Percentiles rank a stretch among this genome's conserved stretches.
phyloP scores from a whole-genome alignment of 2,888 invertebrate genomes.

The Tortricodes alternella region DNA sequence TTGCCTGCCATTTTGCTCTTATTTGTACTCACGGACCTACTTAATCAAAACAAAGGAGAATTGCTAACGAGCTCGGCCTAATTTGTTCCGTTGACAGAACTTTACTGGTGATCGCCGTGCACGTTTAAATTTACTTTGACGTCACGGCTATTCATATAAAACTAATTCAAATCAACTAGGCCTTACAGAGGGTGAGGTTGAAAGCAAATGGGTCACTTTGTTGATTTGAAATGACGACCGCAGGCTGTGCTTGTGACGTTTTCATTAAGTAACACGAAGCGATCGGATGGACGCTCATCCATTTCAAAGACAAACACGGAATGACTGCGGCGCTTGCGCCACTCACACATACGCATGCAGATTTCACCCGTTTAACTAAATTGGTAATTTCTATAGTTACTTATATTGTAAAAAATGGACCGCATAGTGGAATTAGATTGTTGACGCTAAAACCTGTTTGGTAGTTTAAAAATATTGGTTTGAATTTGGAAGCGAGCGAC shows the following conservation, averaged over 20 bases:
- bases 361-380: too few species aligned
- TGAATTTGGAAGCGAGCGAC: too few species aligned
- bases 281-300: conserved; percentile 12
- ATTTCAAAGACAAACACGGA: conserved; percentile 20
- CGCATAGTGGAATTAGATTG: too few species aligned
- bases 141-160: conserved; percentile 16
- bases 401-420: too few species aligned
- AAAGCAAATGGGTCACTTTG: conserved; percentile 6
- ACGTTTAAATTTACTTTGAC: conserved; percentile 20
- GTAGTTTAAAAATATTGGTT: too few species aligned
- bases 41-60: conserved; percentile 19
- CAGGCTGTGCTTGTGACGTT: conserved; percentile 7
- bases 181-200: conserved; percentile 1
- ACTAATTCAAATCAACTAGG: conserved; percentile 20
- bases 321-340: not conserved
- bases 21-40: conserved; percentile 3
- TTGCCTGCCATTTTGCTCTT: not conserved
- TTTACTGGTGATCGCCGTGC: conserved; percentile 2
- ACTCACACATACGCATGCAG: not conserved
- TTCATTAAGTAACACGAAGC: conserved; percentile 1
- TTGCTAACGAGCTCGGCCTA: conserved; percentile 15
- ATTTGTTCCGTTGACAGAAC: conserved; percentile 13
- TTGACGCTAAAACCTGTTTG: too few species aligned
- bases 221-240: conserved; percentile 19
- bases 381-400: too few species aligned